phyloP scores from a whole-genome alignment of 2,113 vertebrate species.

The Triplophysa tibetana region DNA sequence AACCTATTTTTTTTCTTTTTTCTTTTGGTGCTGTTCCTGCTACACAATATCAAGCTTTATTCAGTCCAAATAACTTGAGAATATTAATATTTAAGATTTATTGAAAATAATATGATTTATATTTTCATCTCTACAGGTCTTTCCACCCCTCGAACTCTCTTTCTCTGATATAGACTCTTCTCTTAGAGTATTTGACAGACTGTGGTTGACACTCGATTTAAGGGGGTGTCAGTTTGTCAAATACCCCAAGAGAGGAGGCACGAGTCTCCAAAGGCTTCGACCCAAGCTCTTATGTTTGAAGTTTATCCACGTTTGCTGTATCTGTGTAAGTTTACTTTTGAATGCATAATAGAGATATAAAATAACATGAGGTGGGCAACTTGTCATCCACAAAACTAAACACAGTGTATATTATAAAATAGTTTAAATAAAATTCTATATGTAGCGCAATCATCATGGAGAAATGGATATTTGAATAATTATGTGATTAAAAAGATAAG shows the following conservation, averaged over 20 bases:
- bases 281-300: neutral
- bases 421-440: neutral
- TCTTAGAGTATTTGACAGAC: constrained; percentile 60
- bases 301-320: neutral
- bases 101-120: no score
- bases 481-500: no score
- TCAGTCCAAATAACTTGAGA: neutral
- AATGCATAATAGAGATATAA: neutral
- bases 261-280: constrained; percentile 32
- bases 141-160: neutral
- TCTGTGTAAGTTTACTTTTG: neutral
- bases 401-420: neutral
- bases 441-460: neutral
- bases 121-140: constrained; percentile 17
- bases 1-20: neutral
- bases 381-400: neutral
- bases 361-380: neutral
- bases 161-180: constrained; percentile 41
- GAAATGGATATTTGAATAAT: neutral
- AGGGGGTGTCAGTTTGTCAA: constrained; percentile 60
- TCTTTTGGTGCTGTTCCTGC: neutral
- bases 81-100: no score
- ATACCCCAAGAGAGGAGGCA: constrained; percentile 59
- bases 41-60: neutral
- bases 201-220: constrained; percentile 54